These are phyloP conservation scores for Oxyruncus cristatus DNA, from an alignment of 2,113 vertebrate genomes.

Conservation along the genomic window DNA sequence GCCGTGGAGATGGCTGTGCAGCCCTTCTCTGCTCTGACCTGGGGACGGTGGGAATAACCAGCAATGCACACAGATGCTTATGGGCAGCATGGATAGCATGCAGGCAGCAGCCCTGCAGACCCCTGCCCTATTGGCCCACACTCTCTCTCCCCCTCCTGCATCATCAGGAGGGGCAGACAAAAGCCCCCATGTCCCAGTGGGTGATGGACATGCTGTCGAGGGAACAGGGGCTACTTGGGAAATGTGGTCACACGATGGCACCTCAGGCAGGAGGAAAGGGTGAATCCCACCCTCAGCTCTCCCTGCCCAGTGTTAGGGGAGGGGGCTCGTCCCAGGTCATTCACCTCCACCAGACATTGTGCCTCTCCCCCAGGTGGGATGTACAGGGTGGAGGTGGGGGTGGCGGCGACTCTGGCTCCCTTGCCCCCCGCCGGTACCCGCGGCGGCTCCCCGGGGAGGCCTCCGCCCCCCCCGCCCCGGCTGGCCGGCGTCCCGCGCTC, in stretches of 20 bases:
- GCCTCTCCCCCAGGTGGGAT: background rate
- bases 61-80: rapidly evolving
- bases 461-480: background rate
- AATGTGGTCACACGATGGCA: background rate
- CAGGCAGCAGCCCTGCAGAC: background rate
- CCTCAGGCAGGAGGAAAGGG: background rate
- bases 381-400: background rate
- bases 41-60: background rate
- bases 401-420: background rate
- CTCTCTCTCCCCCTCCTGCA: background rate
- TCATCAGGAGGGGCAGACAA: background rate
- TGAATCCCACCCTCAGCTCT: background rate
- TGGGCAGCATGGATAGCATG: background rate
- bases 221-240: background rate
- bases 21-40: background rate
- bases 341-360: rapidly evolving
- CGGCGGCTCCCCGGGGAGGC: background rate
- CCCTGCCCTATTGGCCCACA: background rate
- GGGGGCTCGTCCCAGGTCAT: background rate
- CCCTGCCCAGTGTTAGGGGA: background rate
- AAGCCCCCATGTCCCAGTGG: rapidly evolving
- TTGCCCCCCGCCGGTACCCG: background rate
- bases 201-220: background rate
- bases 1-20: background rate
- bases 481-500: constrained; percentile 84